Evolutionary conservation across 2,113 vertebrate genomes (phyloP).

Genomic region (Triplophysa rosa): DNA sequence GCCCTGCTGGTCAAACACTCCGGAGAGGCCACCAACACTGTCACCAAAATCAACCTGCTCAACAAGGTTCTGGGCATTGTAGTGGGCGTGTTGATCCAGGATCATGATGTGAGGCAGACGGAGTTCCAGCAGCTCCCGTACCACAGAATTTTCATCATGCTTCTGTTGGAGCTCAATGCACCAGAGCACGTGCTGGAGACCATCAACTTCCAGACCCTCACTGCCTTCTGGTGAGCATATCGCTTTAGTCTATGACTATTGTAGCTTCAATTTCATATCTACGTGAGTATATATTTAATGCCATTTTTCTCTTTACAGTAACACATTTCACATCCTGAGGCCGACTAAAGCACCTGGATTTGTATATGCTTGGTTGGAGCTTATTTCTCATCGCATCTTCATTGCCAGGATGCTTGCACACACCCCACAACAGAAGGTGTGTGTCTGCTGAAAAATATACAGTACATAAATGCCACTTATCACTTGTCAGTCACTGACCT

Average conservation of each 20-base stretch:
- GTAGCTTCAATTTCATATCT: background rate
- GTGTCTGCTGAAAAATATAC: background rate
- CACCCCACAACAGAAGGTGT: constrained; percentile 98
- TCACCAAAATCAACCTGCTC: constrained; percentile 98
- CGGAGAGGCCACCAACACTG: constrained; percentile 96
- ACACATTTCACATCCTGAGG: constrained; percentile 99
- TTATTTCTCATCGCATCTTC: constrained; percentile 99
- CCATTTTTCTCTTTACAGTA: constrained; percentile 73
- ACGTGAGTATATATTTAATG: background rate
- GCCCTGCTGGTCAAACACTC: constrained; percentile 97
- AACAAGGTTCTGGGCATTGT: constrained; percentile 99
- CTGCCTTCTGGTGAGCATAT: constrained; percentile 91
- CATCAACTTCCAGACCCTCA: constrained; percentile 99
- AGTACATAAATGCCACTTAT: background rate
- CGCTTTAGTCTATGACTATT: background rate
- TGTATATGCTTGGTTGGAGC: constrained; percentile 98
- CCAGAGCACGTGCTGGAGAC: constrained; percentile 98
- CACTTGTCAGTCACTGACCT: background rate
- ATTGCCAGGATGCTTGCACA: constrained; percentile 99
- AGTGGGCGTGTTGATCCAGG: constrained; percentile 95
- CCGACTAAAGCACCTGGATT: constrained; percentile 99
- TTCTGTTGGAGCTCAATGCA: constrained; percentile 95
- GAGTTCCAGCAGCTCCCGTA: constrained; percentile 98
- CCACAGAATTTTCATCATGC: constrained; percentile 98
- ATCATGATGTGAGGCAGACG: constrained; percentile 95